These are phyloP conservation scores for Galerucella pusilla DNA, from an alignment of 2,888 invertebrate species.

Conservation along the genomic window DNA sequence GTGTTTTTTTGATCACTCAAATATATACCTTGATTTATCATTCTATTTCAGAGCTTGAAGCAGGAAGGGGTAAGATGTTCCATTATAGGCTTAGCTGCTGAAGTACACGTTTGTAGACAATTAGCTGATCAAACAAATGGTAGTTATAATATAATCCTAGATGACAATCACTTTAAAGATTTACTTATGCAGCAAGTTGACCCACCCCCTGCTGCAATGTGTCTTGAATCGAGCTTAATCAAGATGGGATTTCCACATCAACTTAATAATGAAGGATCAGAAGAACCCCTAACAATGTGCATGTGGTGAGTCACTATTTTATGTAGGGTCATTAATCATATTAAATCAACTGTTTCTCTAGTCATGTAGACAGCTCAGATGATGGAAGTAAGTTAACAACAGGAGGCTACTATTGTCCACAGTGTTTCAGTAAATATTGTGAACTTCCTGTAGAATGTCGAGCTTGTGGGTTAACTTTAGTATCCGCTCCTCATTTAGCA, in stretches of 20 bases:
- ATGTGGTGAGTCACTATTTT: conserved; percentile 77
- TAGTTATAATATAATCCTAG: conserved; percentile 86
- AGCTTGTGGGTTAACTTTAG: conserved; percentile 93
- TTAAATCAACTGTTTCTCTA: conserved; percentile 59
- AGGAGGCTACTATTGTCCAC: conserved; percentile 90
- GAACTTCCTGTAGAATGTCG: conserved; percentile 97
- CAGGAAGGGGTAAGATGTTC: conserved; percentile 89
- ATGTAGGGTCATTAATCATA: too few species aligned
- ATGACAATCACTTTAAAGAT: conserved; percentile 81
- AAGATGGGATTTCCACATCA: conserved; percentile 98
- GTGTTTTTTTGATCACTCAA: conserved; percentile 18
- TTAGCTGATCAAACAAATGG: conserved; percentile 90
- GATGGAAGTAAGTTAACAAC: conserved; percentile 76
- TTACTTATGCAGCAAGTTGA: conserved; percentile 74
- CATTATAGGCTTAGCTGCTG: conserved; percentile 94
- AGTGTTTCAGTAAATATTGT: conserved; percentile 97
- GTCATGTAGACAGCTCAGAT: conserved; percentile 83
- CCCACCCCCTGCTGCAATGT: conserved; percentile 78
- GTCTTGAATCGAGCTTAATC: conserved; percentile 81
- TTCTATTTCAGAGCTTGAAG: conserved; percentile 73
- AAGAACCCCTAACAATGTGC: conserved; percentile 83
- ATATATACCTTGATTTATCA: neutral
- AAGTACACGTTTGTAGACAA: conserved; percentile 90
- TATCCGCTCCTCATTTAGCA: conserved; percentile 97
- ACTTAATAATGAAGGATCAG: conserved; percentile 69